Evolutionary conservation across 2,888 invertebrate genomes (phyloP), one percentile per base, ranked within the genome.

Genomic region (Acleris sparsana): DNA sequence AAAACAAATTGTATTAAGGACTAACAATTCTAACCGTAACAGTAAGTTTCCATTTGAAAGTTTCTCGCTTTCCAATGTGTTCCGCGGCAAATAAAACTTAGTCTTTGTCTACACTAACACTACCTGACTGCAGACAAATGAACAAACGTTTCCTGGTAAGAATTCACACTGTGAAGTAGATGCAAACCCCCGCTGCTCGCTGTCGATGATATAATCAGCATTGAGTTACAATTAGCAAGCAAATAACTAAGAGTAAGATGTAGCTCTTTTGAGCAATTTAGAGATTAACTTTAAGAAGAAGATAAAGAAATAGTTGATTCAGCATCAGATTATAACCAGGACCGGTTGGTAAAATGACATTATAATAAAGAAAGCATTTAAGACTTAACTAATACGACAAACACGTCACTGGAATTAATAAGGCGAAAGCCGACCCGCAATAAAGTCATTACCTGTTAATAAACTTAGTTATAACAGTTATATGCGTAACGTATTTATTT

Each of bases 1-100:
- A n/a, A n/a, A n/a, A n/a, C n/a, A 1, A 44, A 13, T n/a, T 44
- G 44, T 13, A 44, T 11, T 16, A 46, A 46, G n/a, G n/a, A 16
- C 17, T 46, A 46, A 17, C 7, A 46, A 7, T 46, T 46, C 17
- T 17, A 46, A 5, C 46, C 46, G 46, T 46, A 46, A 6, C 46
- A 46, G 46, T 7, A 46, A 16, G 16, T n/a, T 16, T 46, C n/a
- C 46, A 20, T 49, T 49, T 49, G 13, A 11, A 49, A 49, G 18
- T 49, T 49, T 49, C 49, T 20, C 49, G 20, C 49, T 49, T 49
- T 49, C 49, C 49, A 49, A 49, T 49, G 49, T 20, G 49, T 49
- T 49, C 49, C 49, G 46, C 7, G 17, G 46, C 17, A 18, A 49
- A 49, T 49, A 49, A 49, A 49, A 49, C 49, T 49, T 49, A 20